Evolutionary conservation across 2,797 vertebrate genomes (phyloP), one percentile per base, ranked within the genome.

Genomic region (Leuciscus waleckii): DNA sequence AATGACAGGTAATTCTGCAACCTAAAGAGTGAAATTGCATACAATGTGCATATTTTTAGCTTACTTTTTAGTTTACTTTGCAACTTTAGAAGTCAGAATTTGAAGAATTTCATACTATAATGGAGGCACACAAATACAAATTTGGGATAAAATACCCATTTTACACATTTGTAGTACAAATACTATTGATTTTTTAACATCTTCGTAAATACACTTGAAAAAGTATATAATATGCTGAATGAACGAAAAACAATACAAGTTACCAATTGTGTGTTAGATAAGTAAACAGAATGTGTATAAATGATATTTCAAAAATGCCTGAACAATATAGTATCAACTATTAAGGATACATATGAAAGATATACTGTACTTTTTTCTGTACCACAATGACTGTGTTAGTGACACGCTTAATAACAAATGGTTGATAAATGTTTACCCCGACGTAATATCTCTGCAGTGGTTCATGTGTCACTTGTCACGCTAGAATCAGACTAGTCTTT

Each of bases 141-240:
- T 32, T 29, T 17, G 26, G 58, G 58, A 29, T 3, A 58, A 29
- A 29, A 29, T 29, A n/a, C 49, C 19, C 29, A 21, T 76, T 76
- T 23, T 37, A 56, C 21, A 51, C 17, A 46, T 78, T 78, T 37
- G 74, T 54, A 75, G 29, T 76, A 76, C 35, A 71, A 58, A 58
- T 69, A 80, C 46, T 37, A 10, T 14, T 78, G 23, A 19, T 11
- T 41, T 32, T 6, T 41, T 32, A 79, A 67, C 41, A 49, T 26
- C 7, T 10, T 43, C 41, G 11, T 46, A 51, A 79, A 67, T 23
- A 16, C 17, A 68, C 11, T 35, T 67, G 19, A 67, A 46, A 29
- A 61, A 19, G 14, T 23, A 37, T 49, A 1, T 7, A 56, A 37
- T n/a, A 8, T 61, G 23, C 54, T 41, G 54, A 46, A 46, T 14